These are phyloP conservation scores for Drosophila equinoxialis DNA, from an alignment of 1,140 invertebrate genomes.

Conservation along the genomic window DNA sequence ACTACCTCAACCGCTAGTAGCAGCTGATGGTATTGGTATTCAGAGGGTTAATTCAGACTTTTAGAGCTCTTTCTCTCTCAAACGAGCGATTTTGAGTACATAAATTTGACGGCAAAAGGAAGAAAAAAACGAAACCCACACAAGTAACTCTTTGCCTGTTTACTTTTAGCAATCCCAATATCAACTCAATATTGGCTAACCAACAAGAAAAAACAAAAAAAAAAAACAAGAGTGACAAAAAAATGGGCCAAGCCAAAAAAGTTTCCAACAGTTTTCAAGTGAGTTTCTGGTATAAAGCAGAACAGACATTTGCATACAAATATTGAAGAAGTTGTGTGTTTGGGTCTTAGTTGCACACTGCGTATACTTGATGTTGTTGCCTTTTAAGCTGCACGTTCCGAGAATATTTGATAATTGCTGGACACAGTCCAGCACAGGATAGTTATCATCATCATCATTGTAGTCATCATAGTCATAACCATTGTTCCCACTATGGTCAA, in stretches of 20 bases:
- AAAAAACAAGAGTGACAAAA: not conserved
- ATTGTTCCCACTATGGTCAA: slow-evolving; percentile 51
- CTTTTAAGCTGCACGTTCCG: slow-evolving; percentile 43
- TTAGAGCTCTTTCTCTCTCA: not conserved
- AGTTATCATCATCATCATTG: not conserved
- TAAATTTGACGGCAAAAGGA: not conserved
- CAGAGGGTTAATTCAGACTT: slow-evolving; percentile 7
- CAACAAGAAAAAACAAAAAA: slow-evolving; percentile 18
- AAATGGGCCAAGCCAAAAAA: slow-evolving; percentile 14
- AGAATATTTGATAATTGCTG: slow-evolving; percentile 51
- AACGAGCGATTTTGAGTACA: slow-evolving; percentile 6
- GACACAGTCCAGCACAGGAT: slow-evolving; percentile 19
- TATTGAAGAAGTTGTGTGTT: not conserved
- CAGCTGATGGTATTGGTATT: not conserved
- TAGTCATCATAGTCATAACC: slow-evolving; percentile 17
- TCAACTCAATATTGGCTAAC: slow-evolving; percentile 48
- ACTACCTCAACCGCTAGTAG: not conserved
- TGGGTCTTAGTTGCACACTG: not conserved
- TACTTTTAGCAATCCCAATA: slow-evolving; percentile 26
- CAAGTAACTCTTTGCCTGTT: slow-evolving; percentile 24
- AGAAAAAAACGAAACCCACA: not conserved
- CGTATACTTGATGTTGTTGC: slow-evolving; percentile 50
- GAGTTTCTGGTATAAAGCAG: slow-evolving; percentile 20
- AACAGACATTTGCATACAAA: not conserved
- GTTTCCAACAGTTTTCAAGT: slow-evolving; percentile 28